Evolutionary conservation across 2,113 vertebrate species (phyloP).

Genomic region (Notiomystis cincta): DNA sequence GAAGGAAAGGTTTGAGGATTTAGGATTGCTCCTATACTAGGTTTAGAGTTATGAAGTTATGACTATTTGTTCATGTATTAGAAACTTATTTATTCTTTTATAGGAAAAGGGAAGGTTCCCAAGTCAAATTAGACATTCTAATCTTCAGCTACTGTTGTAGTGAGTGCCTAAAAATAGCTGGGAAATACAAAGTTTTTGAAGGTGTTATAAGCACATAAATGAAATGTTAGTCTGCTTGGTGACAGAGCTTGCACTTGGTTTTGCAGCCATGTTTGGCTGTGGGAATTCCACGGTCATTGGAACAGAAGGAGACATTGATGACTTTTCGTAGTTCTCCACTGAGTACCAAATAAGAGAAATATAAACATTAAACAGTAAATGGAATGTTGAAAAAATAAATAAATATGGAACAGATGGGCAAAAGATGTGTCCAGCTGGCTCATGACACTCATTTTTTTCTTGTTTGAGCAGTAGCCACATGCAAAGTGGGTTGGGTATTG

Average conservation of each 20-base stretch:
- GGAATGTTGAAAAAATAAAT: conserved; percentile 19
- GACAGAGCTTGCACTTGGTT: neutral
- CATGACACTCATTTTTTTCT: neutral
- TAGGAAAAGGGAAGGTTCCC: neutral
- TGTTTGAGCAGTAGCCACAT: neutral
- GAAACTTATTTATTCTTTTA: neutral
- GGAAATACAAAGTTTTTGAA: neutral
- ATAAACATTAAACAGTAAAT: conserved; percentile 41
- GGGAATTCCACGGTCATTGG: neutral
- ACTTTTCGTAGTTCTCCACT: neutral
- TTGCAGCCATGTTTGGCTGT: neutral
- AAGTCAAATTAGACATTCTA: neutral
- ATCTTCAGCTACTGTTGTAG: neutral
- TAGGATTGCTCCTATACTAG: neutral
- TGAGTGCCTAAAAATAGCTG: neutral
- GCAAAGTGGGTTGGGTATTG: neutral
- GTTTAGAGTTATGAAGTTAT: neutral
- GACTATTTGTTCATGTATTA: neutral
- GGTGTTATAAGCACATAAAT: neutral
- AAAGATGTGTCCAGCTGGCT: conserved; percentile 47
- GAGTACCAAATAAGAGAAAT: neutral
- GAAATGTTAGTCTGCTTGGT: neutral
- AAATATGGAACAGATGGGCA: conserved; percentile 19
- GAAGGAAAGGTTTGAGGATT: neutral
- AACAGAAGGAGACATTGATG: neutral